Conservation (phyloP, 2,888 invertebrate species). For the Spisula subtruncata region DNA sequence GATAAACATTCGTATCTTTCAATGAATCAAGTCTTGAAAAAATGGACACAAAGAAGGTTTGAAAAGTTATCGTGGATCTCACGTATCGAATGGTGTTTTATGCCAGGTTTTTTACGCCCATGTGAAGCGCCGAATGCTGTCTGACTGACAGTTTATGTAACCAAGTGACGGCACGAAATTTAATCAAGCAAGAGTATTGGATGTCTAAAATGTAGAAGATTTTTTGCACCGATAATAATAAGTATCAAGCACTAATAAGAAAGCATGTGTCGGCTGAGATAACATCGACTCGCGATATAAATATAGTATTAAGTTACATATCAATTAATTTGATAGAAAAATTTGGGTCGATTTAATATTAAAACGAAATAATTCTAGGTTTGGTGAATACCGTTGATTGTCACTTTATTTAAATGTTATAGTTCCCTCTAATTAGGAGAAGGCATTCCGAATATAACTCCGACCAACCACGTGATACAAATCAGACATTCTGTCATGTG, state of each 20-base stretch:
- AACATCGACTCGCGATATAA: background rate
- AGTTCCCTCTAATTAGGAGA: background rate
- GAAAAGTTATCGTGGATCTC: background rate
- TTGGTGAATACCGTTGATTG: background rate
- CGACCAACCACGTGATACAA: too few relatives aligned
- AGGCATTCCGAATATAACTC: background rate
- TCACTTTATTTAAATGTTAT: background rate
- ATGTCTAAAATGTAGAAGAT: background rate
- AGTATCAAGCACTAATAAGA: background rate
- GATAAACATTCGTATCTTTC: background rate
- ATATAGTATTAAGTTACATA: constrained; percentile 8
- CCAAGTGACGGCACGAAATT: background rate
- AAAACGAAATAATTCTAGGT: background rate
- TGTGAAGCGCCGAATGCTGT: background rate
- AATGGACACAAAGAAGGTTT: constrained; percentile 12
- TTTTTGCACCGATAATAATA: background rate
- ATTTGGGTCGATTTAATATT: constrained; percentile 3
- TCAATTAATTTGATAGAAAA: background rate
- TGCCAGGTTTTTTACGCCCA: constrained; percentile 18
- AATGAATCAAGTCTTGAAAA: background rate
- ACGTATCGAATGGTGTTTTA: background rate
- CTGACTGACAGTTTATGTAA: background rate
- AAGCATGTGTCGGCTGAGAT: background rate
- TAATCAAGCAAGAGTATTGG: background rate
- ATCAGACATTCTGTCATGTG: too few relatives aligned